Conservation (phyloP, 2,888 invertebrate species). For the Stenchaetothrips biformis region DNA sequence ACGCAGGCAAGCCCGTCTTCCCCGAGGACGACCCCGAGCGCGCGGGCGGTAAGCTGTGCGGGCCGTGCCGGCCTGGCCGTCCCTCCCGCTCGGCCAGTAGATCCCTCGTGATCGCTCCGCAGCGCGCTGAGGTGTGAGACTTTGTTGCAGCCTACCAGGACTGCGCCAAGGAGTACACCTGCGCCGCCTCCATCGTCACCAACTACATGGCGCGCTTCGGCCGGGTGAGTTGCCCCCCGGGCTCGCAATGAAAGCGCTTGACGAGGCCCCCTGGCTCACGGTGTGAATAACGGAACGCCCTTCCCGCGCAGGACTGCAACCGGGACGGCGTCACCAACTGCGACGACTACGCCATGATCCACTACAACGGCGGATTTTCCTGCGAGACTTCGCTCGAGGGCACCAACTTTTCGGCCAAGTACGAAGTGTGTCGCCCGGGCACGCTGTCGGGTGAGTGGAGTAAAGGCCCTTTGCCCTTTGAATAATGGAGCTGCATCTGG, state of each 20-base stretch:
- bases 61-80: too few relatives aligned
- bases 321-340: constrained; percentile 59
- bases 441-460: not conserved
- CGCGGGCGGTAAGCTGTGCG: constrained; percentile 47
- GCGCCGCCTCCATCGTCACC: constrained; percentile 55
- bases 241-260: not conserved
- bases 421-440: constrained; percentile 5
- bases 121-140: not conserved
- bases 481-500: not conserved
- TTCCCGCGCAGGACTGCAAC: constrained; percentile 56
- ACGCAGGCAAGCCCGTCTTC: constrained; percentile 54
- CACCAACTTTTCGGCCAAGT: constrained; percentile 17
- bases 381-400: constrained; percentile 44
- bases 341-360: constrained; percentile 60
- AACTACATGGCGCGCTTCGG: constrained; percentile 58
- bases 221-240: constrained; percentile 46
- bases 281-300: not conserved
- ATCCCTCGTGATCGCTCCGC: too few relatives aligned
- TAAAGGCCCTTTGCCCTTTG: not conserved
- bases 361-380: constrained; percentile 55
- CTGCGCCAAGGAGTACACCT: constrained; percentile 56
- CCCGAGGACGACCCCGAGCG: constrained; percentile 55
- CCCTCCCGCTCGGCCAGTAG: too few relatives aligned
- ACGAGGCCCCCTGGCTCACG: not conserved
- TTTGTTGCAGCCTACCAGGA: constrained; percentile 56